Base-by-base conservation (phyloP, 2,888 invertebrate species). In the Pterostichus niger region DNA sequence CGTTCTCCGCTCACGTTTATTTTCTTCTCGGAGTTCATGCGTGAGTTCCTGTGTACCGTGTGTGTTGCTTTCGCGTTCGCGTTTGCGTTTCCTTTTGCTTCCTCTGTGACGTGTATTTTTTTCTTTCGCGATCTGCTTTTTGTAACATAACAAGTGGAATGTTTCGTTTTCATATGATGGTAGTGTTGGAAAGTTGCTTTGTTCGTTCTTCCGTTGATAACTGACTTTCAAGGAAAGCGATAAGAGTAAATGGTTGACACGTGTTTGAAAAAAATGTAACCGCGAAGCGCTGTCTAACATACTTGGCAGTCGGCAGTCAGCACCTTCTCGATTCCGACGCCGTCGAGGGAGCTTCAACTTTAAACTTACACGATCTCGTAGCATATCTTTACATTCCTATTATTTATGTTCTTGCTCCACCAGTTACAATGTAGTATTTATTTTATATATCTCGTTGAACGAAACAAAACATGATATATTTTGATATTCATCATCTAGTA, bases 161-260 rank as follows among this genome's bases (percentile, higher is more conserved):
- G 59, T 59, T 78, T 54, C 61, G 56, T 56, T 56, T 76, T 76
- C 49, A 35, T n/a, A 76, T 61, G 76, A 15, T 24, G 17, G 49
- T 49, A 13, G 56, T 56, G 49, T 56, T 76, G 46, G 13, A 17
- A 56, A 61, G 61, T 79, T 33, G 64, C 79, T 64, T 79, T 79
- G 79, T 79, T 79, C 79, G 49, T 68, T 64, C 64, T 68, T 44
- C 46, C 61, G 68, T 33, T n/a, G 31, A 24, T 56, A 79, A 79
- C 17, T 68, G 68, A 64, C 52, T 77, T 64, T 64, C 68, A 64
- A 79, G 33, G 68, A 64, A 64, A 31, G 79, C 64, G 68, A 64
- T 64, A 61, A 6, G 49, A n/a, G 46, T 54, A 35, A 76, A 71
- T 17, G 13, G 17, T 10, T 44, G 71, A 5, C 46, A 46, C 44